Percentiles rank a stretch among this genome's conserved stretches.
These are phyloP conservation scores for Sinocyclocheilus rhinocerous DNA, from an alignment of 2,113 vertebrate species.

Conservation along the genomic window DNA sequence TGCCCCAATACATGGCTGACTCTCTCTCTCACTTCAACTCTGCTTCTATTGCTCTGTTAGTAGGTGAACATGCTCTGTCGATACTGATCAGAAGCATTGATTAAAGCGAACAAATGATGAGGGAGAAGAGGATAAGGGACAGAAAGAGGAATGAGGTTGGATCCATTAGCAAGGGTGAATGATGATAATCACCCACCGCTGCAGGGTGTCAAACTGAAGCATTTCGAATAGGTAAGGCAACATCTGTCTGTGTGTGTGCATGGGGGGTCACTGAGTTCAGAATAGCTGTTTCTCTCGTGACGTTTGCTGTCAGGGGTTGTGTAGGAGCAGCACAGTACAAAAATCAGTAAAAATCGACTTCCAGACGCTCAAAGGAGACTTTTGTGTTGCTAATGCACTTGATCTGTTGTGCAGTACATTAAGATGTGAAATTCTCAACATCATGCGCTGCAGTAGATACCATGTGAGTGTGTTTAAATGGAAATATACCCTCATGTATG, in stretches of 20 bases:
- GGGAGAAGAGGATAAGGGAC: conserved; percentile 20
- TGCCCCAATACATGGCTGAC: not conserved
- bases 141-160: conserved; percentile 16
- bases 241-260: conserved; percentile 1
- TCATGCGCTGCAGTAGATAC: too few species aligned
- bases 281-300: conserved; percentile 2
- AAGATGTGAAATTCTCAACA: not conserved
- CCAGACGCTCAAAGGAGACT: not conserved
- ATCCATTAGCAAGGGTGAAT: conserved; percentile 35
- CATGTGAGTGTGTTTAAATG: not conserved
- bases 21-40: not conserved
- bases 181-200: conserved; percentile 27
- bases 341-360: conserved; percentile 4
- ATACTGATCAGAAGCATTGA: conserved; percentile 41
- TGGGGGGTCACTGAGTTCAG: conserved; percentile 29
- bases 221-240: conserved; percentile 6
- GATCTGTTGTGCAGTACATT: not conserved
- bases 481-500: not conserved
- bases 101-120: conserved; percentile 18
- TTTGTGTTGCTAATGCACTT: not conserved
- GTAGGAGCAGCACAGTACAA: not conserved
- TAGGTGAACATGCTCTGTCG: conserved; percentile 16
- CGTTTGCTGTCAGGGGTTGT: conserved; percentile 10
- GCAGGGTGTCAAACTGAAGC: conserved; percentile 21
- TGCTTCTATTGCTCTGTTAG: not conserved